Evolutionary conservation across 2,797 vertebrate species (phyloP).

Genomic region (Rhynchotus rufescens): DNA sequence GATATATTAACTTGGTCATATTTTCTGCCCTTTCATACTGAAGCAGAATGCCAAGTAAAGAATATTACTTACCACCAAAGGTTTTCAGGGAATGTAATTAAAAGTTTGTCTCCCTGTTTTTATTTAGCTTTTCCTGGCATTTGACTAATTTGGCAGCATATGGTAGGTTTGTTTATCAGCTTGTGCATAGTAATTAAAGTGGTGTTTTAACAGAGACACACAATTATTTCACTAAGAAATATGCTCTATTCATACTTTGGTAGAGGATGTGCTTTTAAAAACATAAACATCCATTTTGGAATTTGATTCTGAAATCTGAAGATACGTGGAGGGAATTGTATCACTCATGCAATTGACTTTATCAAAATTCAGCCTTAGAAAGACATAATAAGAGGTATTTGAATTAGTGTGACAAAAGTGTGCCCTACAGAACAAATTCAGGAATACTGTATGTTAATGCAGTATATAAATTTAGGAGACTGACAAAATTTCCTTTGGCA

Average conservation of each 20-base stretch:
- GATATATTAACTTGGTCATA: slow-evolving; percentile 1
- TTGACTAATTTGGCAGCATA: slow-evolving; percentile 73
- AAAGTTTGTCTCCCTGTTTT: slow-evolving; percentile 64
- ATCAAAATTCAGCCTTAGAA: neutral
- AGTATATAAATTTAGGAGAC: neutral
- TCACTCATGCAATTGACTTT: neutral
- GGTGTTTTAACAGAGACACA: slow-evolving; percentile 46
- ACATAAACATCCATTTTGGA: neutral
- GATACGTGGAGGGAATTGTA: neutral
- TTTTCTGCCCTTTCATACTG: slow-evolving; percentile 27
- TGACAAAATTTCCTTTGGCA: neutral
- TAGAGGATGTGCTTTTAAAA: neutral
- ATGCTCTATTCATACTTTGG: slow-evolving; percentile 21
- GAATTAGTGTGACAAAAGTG: neutral
- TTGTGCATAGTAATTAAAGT: slow-evolving; percentile 58
- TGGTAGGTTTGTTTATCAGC: slow-evolving; percentile 65
- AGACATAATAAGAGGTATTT: neutral
- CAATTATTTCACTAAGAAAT: neutral
- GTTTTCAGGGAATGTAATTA: slow-evolving; percentile 62
- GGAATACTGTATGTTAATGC: neutral
- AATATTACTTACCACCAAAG: slow-evolving; percentile 58
- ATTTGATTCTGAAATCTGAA: neutral
- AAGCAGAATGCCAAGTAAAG: slow-evolving; percentile 53
- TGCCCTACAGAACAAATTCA: neutral
- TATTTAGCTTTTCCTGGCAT: slow-evolving; percentile 71